A percentile compares a stretch with the other conserved stretches of the same genome.
These are phyloP conservation scores for Pelecanoides urinatrix DNA, from an alignment of 2,113 vertebrate species.

Conservation along the genomic window DNA sequence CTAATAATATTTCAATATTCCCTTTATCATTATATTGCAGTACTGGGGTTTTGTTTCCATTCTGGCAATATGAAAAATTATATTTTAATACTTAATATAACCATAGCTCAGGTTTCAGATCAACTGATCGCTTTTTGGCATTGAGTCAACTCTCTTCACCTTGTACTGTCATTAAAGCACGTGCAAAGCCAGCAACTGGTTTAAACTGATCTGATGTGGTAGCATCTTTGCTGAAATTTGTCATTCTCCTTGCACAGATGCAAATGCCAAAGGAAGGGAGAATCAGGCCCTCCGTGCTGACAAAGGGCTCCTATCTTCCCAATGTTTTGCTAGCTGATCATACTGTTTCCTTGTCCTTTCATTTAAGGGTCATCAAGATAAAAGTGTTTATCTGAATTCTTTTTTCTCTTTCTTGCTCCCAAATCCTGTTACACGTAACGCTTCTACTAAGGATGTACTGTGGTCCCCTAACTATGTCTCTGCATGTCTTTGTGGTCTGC, in stretches of 20 bases:
- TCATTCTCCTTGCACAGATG: constrained; percentile 54
- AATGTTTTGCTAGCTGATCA: constrained; percentile 48
- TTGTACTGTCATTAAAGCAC: constrained; percentile 32
- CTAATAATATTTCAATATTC: not conserved
- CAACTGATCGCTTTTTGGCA: not conserved
- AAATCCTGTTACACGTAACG: not conserved
- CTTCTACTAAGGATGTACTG: not conserved
- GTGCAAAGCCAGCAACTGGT: not conserved
- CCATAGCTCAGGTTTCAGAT: not conserved
- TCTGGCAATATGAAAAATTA: not conserved
- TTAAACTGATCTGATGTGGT: constrained; percentile 36
- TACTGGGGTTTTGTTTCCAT: not conserved
- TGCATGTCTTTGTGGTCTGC: not conserved
- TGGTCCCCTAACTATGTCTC: not conserved
- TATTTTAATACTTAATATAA: not conserved
- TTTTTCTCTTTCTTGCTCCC: not conserved
- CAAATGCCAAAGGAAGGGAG: constrained; percentile 34
- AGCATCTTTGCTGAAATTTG: constrained; percentile 15
- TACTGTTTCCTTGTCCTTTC: constrained; percentile 40
- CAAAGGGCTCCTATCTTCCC: constrained; percentile 45
- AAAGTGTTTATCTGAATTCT: constrained; percentile 20
- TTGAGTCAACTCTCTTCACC: not conserved
- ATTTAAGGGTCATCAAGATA: constrained; percentile 61
- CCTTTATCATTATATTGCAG: not conserved
- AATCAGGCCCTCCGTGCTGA: constrained; percentile 28